Conservation (phyloP, 2,797 vertebrate genomes). For the Euphonia xanthogaster region DNA sequence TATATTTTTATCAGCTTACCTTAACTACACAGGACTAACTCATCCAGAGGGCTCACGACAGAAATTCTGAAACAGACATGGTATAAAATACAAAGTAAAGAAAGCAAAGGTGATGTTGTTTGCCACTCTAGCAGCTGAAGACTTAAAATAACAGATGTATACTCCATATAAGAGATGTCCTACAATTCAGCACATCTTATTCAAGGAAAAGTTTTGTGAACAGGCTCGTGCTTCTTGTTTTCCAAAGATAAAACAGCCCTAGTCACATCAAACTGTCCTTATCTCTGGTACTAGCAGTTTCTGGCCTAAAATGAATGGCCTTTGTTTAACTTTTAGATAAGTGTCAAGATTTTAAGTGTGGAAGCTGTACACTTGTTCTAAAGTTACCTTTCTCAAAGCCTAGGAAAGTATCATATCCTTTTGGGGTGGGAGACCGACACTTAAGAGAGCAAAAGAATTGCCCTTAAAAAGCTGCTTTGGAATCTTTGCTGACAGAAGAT, state of each 20-base stretch:
- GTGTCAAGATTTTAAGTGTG: background rate
- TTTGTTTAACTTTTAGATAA: background rate
- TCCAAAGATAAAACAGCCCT: background rate
- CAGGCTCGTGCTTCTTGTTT: background rate
- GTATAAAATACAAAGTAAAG: background rate
- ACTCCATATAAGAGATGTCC: background rate
- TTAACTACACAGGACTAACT: background rate
- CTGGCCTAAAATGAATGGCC: background rate
- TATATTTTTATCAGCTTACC: background rate
- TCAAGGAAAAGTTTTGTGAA: background rate
- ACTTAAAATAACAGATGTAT: background rate
- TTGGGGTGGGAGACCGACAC: background rate
- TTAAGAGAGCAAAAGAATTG: background rate
- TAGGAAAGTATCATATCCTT: background rate
- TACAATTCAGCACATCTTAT: background rate
- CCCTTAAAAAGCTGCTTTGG: background rate
- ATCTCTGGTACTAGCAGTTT: background rate
- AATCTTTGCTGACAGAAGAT: background rate
- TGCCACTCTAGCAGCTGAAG: background rate
- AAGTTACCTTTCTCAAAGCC: background rate
- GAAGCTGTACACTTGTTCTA: background rate
- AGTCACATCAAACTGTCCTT: background rate
- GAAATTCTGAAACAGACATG: background rate
- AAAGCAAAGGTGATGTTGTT: background rate
- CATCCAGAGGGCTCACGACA: background rate